Percentiles rank a stretch among this genome's conserved stretches.
Evolutionary conservation across 2,113 vertebrate species (phyloP).

Genomic region (Mixornis gularis): DNA sequence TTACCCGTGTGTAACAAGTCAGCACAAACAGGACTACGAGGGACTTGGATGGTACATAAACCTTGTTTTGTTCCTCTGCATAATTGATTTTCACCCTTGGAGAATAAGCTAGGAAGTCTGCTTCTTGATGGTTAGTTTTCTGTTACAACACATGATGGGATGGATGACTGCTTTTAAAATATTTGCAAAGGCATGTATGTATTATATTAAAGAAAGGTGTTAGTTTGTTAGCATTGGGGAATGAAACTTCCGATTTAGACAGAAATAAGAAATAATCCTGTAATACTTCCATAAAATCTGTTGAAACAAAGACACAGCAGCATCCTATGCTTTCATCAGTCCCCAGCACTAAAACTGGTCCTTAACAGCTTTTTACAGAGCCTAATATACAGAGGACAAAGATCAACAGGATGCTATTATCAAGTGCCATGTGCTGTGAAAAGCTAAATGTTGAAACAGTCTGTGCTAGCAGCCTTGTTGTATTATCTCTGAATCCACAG

Average conservation of each 20-base stretch:
- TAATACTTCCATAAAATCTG: background rate
- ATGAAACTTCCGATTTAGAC: background rate
- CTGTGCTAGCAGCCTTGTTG: background rate
- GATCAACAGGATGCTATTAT: background rate
- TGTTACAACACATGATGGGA: background rate
- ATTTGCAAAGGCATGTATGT: background rate
- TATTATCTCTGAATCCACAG: background rate
- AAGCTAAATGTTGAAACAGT: background rate
- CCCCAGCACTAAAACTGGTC: background rate
- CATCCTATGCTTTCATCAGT: background rate
- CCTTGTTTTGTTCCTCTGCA: slow-evolving; percentile 1
- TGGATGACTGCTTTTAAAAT: background rate
- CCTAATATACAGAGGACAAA: background rate
- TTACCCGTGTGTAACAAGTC: background rate
- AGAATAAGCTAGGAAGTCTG: slow-evolving; percentile 1
- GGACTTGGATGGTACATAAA: background rate
- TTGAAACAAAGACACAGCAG: background rate
- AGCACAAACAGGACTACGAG: background rate
- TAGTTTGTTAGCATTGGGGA: background rate
- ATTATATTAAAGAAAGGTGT: background rate
- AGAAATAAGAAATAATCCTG: slow-evolving; percentile 10
- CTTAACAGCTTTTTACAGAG: background rate
- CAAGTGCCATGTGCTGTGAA: background rate
- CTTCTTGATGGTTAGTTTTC: slow-evolving; percentile 1
- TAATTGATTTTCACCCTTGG: background rate